phyloP scores from a whole-genome alignment of 1,140 invertebrate genomes.

The Nixonia krombeini region DNA sequence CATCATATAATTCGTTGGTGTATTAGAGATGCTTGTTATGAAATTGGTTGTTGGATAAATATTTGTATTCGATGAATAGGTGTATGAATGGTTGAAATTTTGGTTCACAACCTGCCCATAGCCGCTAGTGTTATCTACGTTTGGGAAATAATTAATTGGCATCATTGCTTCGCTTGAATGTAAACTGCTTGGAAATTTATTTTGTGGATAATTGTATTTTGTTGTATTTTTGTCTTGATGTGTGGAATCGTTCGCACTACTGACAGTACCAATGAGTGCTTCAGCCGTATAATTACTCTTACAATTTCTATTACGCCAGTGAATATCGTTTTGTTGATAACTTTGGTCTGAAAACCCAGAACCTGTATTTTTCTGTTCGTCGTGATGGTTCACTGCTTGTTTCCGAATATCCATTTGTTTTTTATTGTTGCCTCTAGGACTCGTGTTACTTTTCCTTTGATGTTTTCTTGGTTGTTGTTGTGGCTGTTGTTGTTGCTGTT shows the following conservation, averaged over 20 bases:
- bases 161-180: slow-evolving; percentile 59
- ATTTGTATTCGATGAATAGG: slow-evolving; percentile 67
- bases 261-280: slow-evolving; percentile 73
- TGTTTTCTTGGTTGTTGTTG: slow-evolving; percentile 51
- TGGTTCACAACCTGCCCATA: slow-evolving; percentile 69
- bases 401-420: slow-evolving; percentile 67
- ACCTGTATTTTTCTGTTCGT: slow-evolving; percentile 58
- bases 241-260: slow-evolving; percentile 61
- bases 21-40: slow-evolving; percentile 67
- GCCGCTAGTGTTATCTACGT: slow-evolving; percentile 59
- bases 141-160: slow-evolving; percentile 68
- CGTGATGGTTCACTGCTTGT: slow-evolving; percentile 56
- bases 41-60: slow-evolving; percentile 68
- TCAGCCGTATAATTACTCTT: slow-evolving; percentile 76
- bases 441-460: slow-evolving; percentile 60
- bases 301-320: slow-evolving; percentile 67
- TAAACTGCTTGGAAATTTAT: slow-evolving; percentile 60
- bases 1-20: slow-evolving; percentile 68
- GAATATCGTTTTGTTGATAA: slow-evolving; percentile 65
- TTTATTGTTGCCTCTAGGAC: slow-evolving; percentile 58
- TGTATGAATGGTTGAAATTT: slow-evolving; percentile 68
- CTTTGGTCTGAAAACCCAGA: slow-evolving; percentile 59
- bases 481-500: slow-evolving; percentile 17
- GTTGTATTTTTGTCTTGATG: slow-evolving; percentile 63
- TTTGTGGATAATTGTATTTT: slow-evolving; percentile 68